Evolutionary conservation across 2,113 vertebrate species (phyloP).

Genomic region (Boulengeromyrus knoepffleri): DNA sequence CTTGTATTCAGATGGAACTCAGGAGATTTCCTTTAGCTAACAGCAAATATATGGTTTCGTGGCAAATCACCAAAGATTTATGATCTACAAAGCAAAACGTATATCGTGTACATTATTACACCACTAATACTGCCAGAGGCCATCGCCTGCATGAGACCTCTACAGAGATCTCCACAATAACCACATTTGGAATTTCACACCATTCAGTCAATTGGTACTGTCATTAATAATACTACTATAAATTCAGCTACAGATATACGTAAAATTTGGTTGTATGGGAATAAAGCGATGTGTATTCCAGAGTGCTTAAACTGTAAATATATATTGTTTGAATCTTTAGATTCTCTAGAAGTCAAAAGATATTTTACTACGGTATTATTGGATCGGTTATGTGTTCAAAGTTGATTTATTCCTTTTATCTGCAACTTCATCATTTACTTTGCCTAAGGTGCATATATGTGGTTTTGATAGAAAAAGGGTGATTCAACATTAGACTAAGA

Average conservation of each 20-base stretch:
- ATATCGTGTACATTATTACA: neutral
- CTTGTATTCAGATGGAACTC: neutral
- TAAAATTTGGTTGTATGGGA: neutral
- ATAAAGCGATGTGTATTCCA: neutral
- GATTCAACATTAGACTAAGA: neutral
- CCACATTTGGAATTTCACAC: neutral
- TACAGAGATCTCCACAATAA: neutral
- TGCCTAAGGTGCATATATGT: neutral
- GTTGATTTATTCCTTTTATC: neutral
- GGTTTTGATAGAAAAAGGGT: neutral
- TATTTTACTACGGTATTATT: neutral
- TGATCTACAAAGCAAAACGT: neutral
- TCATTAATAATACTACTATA: neutral
- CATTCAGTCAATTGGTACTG: neutral
- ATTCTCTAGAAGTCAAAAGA: neutral
- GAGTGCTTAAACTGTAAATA: neutral
- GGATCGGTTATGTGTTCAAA: neutral
- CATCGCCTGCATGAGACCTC: neutral
- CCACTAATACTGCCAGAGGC: neutral
- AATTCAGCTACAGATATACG: neutral
- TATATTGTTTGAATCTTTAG: neutral
- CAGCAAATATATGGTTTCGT: neutral
- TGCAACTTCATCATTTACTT: neutral
- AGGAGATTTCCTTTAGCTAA: neutral
- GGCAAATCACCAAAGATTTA: neutral